phyloP scores from a whole-genome alignment of 2,113 vertebrate genomes.

The Chiloscyllium plagiosum region DNA sequence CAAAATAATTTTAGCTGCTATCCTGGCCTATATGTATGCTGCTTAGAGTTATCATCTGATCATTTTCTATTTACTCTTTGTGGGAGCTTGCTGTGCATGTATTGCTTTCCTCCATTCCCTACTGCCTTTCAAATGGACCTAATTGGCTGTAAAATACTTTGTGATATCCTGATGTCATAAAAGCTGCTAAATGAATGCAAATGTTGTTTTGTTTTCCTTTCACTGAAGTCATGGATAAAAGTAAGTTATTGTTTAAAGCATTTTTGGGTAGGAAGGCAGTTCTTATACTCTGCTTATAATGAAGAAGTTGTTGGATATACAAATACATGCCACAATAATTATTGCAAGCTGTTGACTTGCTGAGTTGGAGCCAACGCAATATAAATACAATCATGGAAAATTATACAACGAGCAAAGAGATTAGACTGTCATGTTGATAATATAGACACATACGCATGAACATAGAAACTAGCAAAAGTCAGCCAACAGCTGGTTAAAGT shows the following conservation, averaged over 20 bases:
- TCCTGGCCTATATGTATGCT: too few relatives aligned
- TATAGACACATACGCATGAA: neutral
- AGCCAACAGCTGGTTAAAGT: neutral
- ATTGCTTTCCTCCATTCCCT: neutral
- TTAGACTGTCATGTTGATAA: neutral
- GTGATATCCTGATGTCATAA: neutral
- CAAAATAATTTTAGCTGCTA: too few relatives aligned
- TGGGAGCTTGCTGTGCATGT: neutral
- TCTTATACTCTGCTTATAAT: neutral
- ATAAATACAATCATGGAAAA: neutral
- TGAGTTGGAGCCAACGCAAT: neutral
- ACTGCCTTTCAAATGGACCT: neutral
- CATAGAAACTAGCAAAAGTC: neutral
- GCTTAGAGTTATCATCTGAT: neutral
- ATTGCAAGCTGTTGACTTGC: neutral
- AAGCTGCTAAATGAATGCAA: neutral
- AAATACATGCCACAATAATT: conserved; percentile 9
- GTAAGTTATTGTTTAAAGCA: neutral
- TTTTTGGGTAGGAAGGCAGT: neutral
- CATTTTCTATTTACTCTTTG: neutral
- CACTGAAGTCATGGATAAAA: neutral
- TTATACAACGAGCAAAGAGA: neutral
- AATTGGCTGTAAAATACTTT: neutral
- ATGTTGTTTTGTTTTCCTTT: neutral
- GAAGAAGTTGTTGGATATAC: neutral